These are phyloP conservation scores for Dreissena rostriformis DNA, from an alignment of 1,140 invertebrate genomes.

Conservation along the genomic window DNA sequence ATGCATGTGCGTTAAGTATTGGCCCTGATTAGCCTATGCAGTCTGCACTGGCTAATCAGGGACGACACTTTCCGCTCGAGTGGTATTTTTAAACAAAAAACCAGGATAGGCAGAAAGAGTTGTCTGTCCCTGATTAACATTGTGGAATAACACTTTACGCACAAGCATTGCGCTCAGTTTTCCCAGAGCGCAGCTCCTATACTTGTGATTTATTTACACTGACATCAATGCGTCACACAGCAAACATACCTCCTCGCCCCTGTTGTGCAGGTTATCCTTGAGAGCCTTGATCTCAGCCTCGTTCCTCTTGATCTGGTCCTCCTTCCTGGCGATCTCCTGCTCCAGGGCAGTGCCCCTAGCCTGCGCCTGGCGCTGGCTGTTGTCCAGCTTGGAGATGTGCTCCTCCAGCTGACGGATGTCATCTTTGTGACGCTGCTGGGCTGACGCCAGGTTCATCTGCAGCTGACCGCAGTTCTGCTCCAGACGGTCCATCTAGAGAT, in stretches of 20 bases:
- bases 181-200: no score
- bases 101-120: no score
- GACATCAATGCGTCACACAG: not conserved
- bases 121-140: no score
- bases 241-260: constrained; percentile 73
- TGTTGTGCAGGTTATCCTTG: constrained; percentile 70
- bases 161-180: no score
- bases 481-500: constrained; percentile 72
- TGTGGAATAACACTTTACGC: no score
- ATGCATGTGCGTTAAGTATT: no score
- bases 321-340: constrained; percentile 69
- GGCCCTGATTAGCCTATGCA: no score
- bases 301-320: constrained; percentile 73
- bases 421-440: constrained; percentile 76
- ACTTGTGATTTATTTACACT: no score
- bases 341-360: constrained; percentile 65
- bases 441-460: constrained; percentile 77
- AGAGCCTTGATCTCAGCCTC: constrained; percentile 73
- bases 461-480: constrained; percentile 78
- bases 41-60: no score
- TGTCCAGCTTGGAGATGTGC: constrained; percentile 67
- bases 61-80: no score
- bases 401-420: constrained; percentile 74
- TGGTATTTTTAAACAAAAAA: no score
- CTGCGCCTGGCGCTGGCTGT: constrained; percentile 66